phyloP scores from a whole-genome alignment of 1,140 invertebrate species.

The Ridgeia piscesae region DNA sequence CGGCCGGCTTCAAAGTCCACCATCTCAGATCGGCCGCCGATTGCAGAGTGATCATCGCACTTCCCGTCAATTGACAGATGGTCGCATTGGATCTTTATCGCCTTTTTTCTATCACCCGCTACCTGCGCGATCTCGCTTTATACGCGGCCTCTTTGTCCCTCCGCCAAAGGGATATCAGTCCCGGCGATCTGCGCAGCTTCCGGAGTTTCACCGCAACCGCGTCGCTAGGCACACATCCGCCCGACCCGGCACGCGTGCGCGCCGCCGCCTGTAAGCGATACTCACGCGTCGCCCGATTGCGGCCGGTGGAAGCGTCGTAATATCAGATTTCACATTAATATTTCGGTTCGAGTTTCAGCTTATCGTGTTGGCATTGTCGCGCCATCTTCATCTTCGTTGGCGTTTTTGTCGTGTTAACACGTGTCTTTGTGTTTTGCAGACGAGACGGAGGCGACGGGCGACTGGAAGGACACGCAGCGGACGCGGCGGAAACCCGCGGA shows the following conservation, averaged over 20 bases:
- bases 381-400: not conserved
- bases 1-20: not conserved
- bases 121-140: not conserved
- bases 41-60: not conserved
- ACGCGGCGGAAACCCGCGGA: not conserved
- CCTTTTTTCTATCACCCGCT: not conserved
- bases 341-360: not conserved
- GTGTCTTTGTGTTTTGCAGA: not conserved
- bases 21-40: not conserved
- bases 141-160: not conserved
- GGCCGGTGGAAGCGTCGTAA: not conserved
- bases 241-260: not conserved
- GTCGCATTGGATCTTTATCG: not conserved
- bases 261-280: not conserved
- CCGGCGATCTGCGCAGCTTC: not conserved
- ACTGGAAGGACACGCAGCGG: not conserved
- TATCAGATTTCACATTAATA: conserved; percentile 2
- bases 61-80: not conserved
- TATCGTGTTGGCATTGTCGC: not conserved
- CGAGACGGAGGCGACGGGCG: not conserved
- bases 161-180: not conserved
- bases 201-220: not conserved
- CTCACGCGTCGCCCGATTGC: not conserved
- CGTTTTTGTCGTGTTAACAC: not conserved
- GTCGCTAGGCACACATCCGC: not conserved